phyloP scores from a whole-genome alignment of 92 coral and sea anemone species.

The Umimayanthus chanpuru region DNA sequence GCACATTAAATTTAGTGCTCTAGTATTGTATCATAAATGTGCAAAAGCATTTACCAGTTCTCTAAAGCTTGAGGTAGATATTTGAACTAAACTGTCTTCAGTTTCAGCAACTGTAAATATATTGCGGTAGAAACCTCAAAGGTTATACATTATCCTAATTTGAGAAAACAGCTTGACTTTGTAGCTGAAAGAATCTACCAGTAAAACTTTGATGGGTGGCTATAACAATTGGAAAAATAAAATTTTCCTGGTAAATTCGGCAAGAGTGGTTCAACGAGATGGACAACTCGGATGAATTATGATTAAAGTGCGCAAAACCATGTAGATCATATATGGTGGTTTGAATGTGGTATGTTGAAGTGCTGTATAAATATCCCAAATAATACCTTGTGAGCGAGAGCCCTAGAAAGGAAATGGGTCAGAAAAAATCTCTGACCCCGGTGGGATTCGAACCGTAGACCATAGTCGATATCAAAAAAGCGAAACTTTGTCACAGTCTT shows the following conservation, averaged over 20 bases:
- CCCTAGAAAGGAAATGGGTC: too few relatives aligned
- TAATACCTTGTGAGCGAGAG: too few relatives aligned
- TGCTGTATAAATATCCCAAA: too few relatives aligned
- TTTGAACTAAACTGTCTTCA: neutral
- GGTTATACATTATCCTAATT: neutral
- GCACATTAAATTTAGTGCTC: neutral
- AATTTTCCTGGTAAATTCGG: neutral
- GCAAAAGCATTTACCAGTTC: neutral
- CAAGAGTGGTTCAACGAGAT: neutral
- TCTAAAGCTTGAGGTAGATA: neutral
- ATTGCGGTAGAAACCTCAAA: too few relatives aligned
- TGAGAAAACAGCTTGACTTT: neutral
- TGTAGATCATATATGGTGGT: too few relatives aligned
- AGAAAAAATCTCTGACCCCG: too few relatives aligned
- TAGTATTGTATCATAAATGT: neutral
- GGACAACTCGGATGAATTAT: neutral
- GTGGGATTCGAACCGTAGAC: too few relatives aligned
- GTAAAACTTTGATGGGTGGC: neutral
- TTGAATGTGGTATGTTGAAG: too few relatives aligned
- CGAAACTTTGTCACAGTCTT: too few relatives aligned
- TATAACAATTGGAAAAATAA: neutral
- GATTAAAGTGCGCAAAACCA: neutral
- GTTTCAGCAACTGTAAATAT: neutral
- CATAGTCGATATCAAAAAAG: neutral
- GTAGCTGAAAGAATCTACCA: too few relatives aligned